Evolutionary conservation across 2,113 vertebrate species (phyloP), one percentile per base, ranked within the genome.

Genomic region (Lathamus discolor): DNA sequence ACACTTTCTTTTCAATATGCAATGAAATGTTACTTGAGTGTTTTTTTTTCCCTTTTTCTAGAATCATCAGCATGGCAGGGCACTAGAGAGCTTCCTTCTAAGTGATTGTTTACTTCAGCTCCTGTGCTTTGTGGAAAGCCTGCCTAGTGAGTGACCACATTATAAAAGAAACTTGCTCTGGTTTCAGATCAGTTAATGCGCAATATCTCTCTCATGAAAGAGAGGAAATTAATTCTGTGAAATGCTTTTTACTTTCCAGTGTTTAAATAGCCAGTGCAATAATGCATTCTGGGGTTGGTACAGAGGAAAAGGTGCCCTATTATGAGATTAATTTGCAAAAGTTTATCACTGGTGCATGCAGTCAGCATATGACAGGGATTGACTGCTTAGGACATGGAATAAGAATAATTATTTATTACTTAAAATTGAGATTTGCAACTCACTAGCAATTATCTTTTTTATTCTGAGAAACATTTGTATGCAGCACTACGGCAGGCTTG

Each of bases 61-160:
- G 68, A 91, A 93, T 25, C 59, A 83, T 66, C 51, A 70, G 28
- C 69, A 39, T 27, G 49, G 57, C 88, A 88, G 68, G 43, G 79
- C 86, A 96, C 73, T 69, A 17, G 80, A 83, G 78, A 90, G 73
- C 59, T 92, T 90, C 54, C 54, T 90, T 95, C 81, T 59, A 46
- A 96, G 64, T 24, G 77, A 64, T 72, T 93, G 83, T 92, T 97
- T 90, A 74, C 46, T 90, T 77, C 54, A 95, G 90, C 74, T 93
- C 70, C 68, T 4, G 3, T 63, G 88, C 81, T 74, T 77, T 85
- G 33, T 92, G 80, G 86, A 93, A 92, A 90, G 66, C 57, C 86
- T 94, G 83, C 66, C 44, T 79, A 69, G 88, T 14, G 48, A 91
- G 73, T 81, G 90, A 69, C 91, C 91, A 86, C 3, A 1, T 8